Evolutionary conservation across 1,140 invertebrate species (phyloP).

Genomic region (Halictus rubicundus): DNA sequence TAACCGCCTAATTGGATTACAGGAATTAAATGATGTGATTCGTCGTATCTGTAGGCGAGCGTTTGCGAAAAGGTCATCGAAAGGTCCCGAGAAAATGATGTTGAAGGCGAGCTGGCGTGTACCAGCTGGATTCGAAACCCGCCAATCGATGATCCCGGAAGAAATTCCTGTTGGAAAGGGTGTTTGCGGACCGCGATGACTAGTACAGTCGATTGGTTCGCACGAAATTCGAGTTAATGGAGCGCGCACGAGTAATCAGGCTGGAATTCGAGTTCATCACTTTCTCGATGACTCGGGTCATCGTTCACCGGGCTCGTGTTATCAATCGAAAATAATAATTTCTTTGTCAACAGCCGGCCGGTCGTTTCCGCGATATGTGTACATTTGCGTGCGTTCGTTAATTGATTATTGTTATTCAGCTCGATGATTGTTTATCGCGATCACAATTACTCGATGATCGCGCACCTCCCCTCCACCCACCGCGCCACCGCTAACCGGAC

Average conservation of each 20-base stretch:
- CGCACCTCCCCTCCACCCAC: too few relatives aligned
- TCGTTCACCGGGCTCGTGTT: constrained; percentile 57
- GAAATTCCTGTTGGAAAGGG: constrained; percentile 44
- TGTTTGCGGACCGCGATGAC: constrained; percentile 49
- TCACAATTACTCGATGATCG: constrained; percentile 23
- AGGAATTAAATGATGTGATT: constrained; percentile 26
- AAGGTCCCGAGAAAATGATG: not conserved
- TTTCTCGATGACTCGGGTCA: constrained; percentile 67
- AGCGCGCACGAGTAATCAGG: constrained; percentile 62
- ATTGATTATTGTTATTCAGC: constrained; percentile 41
- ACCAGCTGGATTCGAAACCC: constrained; percentile 10
- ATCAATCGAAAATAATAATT: constrained; percentile 66
- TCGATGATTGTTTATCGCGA: constrained; percentile 28
- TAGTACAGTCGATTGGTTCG: constrained; percentile 63
- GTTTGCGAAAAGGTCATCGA: not conserved
- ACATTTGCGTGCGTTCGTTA: constrained; percentile 3
- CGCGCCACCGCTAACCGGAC: not conserved
- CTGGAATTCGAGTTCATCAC: constrained; percentile 67
- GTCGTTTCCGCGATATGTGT: not conserved
- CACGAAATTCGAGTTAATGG: constrained; percentile 67
- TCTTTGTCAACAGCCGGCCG: constrained; percentile 35
- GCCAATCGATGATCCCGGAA: constrained; percentile 50
- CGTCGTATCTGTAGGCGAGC: constrained; percentile 8
- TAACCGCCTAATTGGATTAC: constrained; percentile 16
- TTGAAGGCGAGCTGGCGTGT: constrained; percentile 15